A percentile compares a stretch with the other conserved stretches of the same genome.
Evolutionary conservation across 1,140 invertebrate species (phyloP).

Genomic region (Leptinotarsa lineolata): DNA sequence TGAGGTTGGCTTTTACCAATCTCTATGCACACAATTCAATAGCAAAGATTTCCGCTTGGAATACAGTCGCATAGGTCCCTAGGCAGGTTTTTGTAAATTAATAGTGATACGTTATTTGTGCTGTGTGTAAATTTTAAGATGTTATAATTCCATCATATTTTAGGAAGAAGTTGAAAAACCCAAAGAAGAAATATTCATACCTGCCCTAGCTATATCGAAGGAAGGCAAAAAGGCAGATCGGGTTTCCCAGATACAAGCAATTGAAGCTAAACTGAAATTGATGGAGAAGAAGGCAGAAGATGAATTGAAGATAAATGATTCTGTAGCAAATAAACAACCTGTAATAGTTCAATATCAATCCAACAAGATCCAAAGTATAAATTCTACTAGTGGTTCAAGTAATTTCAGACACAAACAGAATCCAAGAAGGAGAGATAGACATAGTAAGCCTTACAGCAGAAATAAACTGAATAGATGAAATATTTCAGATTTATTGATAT

Average conservation of each 20-base stretch:
- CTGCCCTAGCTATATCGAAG: conserved; percentile 74
- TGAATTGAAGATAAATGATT: conserved; percentile 74
- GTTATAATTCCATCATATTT: conserved; percentile 23
- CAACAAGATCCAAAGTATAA: conserved; percentile 41
- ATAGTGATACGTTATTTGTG: no score
- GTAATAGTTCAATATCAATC: conserved; percentile 69
- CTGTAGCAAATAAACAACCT: conserved; percentile 66
- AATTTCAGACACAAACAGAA: background rate
- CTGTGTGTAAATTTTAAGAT: no score
- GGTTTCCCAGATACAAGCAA: conserved; percentile 80
- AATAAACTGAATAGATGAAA: conserved; percentile 29
- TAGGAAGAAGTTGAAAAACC: conserved; percentile 75
- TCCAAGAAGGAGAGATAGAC: conserved; percentile 24
- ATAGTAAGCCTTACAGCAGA: conserved; percentile 32
- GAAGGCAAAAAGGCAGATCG: conserved; percentile 71
- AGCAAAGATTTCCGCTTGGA: no score
- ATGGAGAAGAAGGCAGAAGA: conserved; percentile 72
- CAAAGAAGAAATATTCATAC: conserved; percentile 74
- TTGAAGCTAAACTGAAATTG: conserved; percentile 83
- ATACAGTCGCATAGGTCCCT: no score
- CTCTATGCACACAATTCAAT: no score
- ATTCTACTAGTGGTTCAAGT: background rate
- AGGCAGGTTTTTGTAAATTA: no score
- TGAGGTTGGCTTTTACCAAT: no score
- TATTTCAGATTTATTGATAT: background rate